Conservation (phyloP, 2,888 invertebrate genomes). For the Oscheius onirici region DNA sequence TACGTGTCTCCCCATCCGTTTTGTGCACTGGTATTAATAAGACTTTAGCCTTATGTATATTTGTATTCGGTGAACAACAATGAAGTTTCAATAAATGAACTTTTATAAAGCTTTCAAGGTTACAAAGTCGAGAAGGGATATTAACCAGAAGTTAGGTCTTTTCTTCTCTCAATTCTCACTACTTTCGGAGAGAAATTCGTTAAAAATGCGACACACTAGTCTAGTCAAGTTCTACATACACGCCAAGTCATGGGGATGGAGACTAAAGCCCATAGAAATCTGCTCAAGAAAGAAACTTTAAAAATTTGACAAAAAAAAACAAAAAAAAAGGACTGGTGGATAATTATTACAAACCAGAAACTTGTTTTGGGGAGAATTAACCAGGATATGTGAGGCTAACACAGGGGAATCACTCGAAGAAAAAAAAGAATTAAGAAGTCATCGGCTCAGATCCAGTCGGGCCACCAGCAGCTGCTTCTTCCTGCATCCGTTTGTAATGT, state of each 20-base stretch:
- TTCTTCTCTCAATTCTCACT: not conserved
- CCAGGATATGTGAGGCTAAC: slow-evolving; percentile 27
- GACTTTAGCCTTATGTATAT: not conserved
- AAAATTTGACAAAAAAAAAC: not conserved
- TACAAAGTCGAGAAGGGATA: not conserved
- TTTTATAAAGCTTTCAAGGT: slow-evolving; percentile 11
- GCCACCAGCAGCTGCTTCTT: slow-evolving; percentile 28
- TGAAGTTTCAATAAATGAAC: not conserved
- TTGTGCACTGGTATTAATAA: slow-evolving; percentile 5
- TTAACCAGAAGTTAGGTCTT: not conserved
- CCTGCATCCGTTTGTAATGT: slow-evolving; percentile 73
- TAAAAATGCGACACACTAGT: not conserved
- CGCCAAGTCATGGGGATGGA: slow-evolving; percentile 2
- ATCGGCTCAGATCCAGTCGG: slow-evolving; percentile 10
- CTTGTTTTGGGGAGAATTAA: not conserved
- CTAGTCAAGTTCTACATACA: not conserved
- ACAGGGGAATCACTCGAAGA: slow-evolving; percentile 12
- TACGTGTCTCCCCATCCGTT: slow-evolving; percentile 6
- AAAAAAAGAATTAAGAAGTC: slow-evolving; percentile 5
- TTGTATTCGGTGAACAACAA: not conserved
- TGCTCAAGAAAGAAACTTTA: not conserved
- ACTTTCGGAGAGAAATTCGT: too few species aligned
- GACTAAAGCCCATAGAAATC: not conserved
- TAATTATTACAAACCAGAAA: not conserved
- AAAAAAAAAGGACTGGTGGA: not conserved